phyloP scores from a whole-genome alignment of 2,888 invertebrate genomes.

The Amblyteles armatorius region DNA sequence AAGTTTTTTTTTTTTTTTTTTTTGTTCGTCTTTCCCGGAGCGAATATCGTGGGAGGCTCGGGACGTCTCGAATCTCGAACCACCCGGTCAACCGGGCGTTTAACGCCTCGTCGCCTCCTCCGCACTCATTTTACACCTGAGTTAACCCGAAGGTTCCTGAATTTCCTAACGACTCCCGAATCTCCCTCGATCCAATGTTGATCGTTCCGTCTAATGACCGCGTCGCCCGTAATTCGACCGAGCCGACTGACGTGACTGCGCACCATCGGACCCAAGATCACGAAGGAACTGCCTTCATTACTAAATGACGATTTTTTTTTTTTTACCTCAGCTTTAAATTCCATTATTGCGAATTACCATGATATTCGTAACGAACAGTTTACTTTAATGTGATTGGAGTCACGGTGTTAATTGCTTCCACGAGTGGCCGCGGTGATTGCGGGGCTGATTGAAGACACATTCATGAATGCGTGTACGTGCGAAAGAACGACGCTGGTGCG shows the following conservation, averaged over 20 bases:
- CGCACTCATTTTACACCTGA: constrained; percentile 50
- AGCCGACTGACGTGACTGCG: neutral
- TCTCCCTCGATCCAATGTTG: neutral
- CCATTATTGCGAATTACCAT: constrained; percentile 3
- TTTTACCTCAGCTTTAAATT: neutral
- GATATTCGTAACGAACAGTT: constrained; percentile 4
- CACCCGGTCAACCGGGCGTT: constrained; percentile 54
- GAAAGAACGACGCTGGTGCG: constrained; percentile 61
- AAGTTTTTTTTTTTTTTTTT: constrained; percentile 5
- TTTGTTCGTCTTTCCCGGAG: constrained; percentile 6
- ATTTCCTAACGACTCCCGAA: constrained; percentile 8
- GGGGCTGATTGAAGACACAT: constrained; percentile 56
- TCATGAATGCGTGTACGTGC: constrained; percentile 60
- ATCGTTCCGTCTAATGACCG: neutral
- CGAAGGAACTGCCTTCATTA: neutral
- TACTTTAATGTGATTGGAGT: constrained; percentile 37
- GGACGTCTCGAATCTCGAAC: constrained; percentile 56
- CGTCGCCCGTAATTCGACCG: neutral
- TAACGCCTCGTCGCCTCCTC: constrained; percentile 56
- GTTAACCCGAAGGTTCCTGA: constrained; percentile 44
- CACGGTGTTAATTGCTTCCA: constrained; percentile 59
- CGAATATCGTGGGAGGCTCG: constrained; percentile 51
- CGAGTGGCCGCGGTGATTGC: constrained; percentile 32
- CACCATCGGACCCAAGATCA: neutral
- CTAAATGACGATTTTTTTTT: neutral